Evolutionary conservation across 2,888 invertebrate species (phyloP), one percentile per base, ranked within the genome.

Genomic region (Caenorhabditis japonica): DNA sequence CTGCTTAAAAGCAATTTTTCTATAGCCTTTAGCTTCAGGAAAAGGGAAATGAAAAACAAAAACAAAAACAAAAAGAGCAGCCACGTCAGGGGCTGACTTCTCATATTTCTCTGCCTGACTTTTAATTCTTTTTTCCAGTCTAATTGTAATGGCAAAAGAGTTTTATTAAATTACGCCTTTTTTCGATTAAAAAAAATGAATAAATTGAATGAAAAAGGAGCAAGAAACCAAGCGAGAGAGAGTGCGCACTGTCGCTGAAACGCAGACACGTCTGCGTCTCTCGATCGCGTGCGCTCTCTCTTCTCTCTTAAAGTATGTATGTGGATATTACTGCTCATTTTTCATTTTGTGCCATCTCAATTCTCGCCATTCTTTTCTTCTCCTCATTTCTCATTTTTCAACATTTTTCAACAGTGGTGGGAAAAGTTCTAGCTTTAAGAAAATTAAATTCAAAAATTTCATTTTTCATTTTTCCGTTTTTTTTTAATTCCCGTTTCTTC

Each of bases 321-420:
- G 47, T 27, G 62, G 59, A 64, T 69, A 58, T 69, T 60, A 55
- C 55, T 60, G 53, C 60, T 55, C 60, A 60, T 60, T 69, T 69
- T 69, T 69, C 53, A 55, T 69, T 60, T 60, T 69, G 55, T 60
- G 49, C 49, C 49, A 70, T 56, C 55, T 52, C 44, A 7, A 7
- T 30, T 30, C 30, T 30, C 30, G 30, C 30, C n/a, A n/a, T n/a
- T n/a, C n/a, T n/a, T n/a, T 30, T 30, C 30, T 30, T 30, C 30
- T 30, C 30, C 5, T 30, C 30, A 30, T 30, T 38, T 59, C 19
- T 47, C 47, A 17, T 30, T 49, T 43, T 44, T 60, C 47, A 46
- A 52, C 47, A 59, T 51, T 62, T 62, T 56, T 58, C 46, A 30
- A 5, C 7, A 30, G 10, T 10, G 10, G 30, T 30, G 30, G 10